Conservation (phyloP, 1,140 invertebrate genomes). For the Druon quercuslanigerum region DNA sequence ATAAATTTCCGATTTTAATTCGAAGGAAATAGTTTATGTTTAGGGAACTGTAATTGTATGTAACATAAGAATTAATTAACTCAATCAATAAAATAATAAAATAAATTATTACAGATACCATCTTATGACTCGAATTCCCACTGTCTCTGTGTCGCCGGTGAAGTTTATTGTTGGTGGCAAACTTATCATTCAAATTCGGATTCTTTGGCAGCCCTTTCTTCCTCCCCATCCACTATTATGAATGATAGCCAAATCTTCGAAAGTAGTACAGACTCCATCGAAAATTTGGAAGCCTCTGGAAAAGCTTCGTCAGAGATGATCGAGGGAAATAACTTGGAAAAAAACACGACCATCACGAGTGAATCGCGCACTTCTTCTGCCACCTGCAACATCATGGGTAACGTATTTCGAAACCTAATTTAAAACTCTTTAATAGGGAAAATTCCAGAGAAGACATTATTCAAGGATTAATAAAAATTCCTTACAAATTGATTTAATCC, state of each 20-base stretch:
- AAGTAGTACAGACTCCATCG: constrained; percentile 40
- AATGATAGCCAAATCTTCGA: constrained; percentile 56
- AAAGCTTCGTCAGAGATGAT: constrained; percentile 51
- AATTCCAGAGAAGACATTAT: too few relatives aligned
- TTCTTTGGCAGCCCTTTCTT: constrained; percentile 60
- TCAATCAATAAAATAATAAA: too few relatives aligned
- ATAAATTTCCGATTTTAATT: neutral
- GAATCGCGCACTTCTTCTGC: constrained; percentile 45
- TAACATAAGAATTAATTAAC: too few relatives aligned
- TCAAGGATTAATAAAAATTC: neutral
- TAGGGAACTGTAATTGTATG: too few relatives aligned
- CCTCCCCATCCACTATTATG: constrained; percentile 56
- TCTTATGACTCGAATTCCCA: constrained; percentile 80
- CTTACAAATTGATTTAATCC: neutral
- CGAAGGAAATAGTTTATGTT: too few relatives aligned
- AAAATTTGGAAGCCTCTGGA: constrained; percentile 58
- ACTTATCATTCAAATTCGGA: constrained; percentile 73
- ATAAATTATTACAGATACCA: constrained; percentile 62
- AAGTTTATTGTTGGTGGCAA: constrained; percentile 86
- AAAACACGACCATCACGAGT: constrained; percentile 48
- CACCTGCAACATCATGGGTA: constrained; percentile 69
- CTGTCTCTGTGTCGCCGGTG: constrained; percentile 83
- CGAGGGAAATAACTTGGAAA: constrained; percentile 38
- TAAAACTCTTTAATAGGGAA: neutral
- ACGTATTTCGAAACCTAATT: constrained; percentile 29